A percentile compares a stretch with the other conserved stretches of the same genome.
Evolutionary conservation across 2,113 vertebrate species (phyloP).

Genomic region (Fulica atra): DNA sequence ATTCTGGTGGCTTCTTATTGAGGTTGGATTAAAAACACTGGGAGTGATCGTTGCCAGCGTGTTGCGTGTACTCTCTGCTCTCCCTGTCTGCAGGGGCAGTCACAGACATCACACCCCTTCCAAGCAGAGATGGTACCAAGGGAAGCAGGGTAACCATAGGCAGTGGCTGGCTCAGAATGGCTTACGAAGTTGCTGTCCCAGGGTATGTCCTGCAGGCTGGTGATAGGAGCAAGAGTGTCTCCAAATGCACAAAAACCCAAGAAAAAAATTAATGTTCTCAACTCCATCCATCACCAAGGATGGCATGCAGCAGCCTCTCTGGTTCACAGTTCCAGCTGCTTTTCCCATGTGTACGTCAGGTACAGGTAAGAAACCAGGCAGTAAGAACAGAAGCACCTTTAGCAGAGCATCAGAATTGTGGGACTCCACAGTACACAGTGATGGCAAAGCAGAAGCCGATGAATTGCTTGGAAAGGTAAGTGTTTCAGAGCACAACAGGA

Average conservation of each 20-base stretch:
- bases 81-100: background rate
- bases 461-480: background rate
- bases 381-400: background rate
- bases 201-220: fast-evolving
- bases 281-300: background rate
- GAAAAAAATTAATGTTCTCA: background rate
- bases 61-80: background rate
- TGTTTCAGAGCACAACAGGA: background rate
- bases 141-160: background rate
- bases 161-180: background rate
- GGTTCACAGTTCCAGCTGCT: fast-evolving
- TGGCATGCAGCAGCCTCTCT: background rate
- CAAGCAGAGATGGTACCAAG: background rate
- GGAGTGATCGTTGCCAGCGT: fast-evolving
- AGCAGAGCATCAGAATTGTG: background rate
- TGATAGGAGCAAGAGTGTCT: background rate
- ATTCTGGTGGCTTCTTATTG: background rate
- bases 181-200: background rate
- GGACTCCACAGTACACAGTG: background rate
- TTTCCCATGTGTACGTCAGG: fast-evolving
- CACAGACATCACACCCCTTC: background rate
- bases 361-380: background rate
- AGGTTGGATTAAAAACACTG: background rate
- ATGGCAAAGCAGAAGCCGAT: background rate
- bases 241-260: background rate